Base-by-base conservation (phyloP, 1,140 invertebrate species). In the Dreissena rostriformis region DNA sequence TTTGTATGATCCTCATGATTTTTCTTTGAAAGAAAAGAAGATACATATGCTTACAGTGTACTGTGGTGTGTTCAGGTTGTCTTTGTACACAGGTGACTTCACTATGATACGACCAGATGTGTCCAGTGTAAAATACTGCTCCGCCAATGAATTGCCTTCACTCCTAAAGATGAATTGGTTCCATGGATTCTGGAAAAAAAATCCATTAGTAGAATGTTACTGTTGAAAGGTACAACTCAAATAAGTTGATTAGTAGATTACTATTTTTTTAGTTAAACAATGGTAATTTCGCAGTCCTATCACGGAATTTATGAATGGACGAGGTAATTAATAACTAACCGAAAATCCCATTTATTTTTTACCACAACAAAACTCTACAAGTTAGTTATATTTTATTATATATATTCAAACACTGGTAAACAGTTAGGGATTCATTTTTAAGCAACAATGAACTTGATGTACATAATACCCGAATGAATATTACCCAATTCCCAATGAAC, bases 151-250 rank as follows among this genome's bases (percentile, higher is more conserved):
- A 28, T 55, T 49, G 6, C 70, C 71, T n/a, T 61, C 22, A 24
- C 24, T 63, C 51, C 19, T 22, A 39, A 74, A 82, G 15, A 74
- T 39, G 29, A 82, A 66, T 61, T 63, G 55, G 19, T 75, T 75
- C 80, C 80, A 82, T 55, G 80, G 80, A 28, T 57, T 22, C 80
- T 82, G 63, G 19, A 75, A n/a, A n/a, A 75, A 77, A 7, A 55
- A 24, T 14, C 39, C 39, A 6, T 63, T 11, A 19, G 2, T n/a
- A 63, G 11, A 11, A 63, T n/a, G 19, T 63, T 63, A 63, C 24
- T 63, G 24, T 19, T 63, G 19, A 5, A 24, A 24, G 11, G 19
- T 22, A n/a, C n/a, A n/a, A n/a, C n/a, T n/a, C n/a, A n/a, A n/a
- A n/a, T n/a, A n/a, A n/a, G 61, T 63, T n/a, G 61, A 63, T 19